A percentile compares a stretch with the other conserved stretches of the same genome.
Evolutionary conservation across 1,140 invertebrate genomes (phyloP).

Genomic region (Cherax destructor): DNA sequence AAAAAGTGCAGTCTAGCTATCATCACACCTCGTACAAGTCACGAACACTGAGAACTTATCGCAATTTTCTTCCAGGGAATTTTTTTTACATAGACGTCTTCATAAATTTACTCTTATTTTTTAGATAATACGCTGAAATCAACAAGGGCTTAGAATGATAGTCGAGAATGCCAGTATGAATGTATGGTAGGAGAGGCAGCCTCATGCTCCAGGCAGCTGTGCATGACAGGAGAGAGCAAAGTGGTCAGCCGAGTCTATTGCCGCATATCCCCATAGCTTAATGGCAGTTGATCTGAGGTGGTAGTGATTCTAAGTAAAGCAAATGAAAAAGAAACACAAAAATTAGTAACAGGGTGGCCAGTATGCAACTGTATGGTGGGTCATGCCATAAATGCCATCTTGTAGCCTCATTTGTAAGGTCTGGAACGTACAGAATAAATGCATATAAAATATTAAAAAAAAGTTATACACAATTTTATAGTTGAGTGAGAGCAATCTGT

Average conservation of each 20-base stretch:
- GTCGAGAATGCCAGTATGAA: not conserved
- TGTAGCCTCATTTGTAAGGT: constrained; percentile 29
- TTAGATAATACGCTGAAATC: not conserved
- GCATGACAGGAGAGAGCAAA: constrained; percentile 43
- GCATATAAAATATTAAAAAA: constrained; percentile 12
- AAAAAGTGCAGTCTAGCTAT: constrained; percentile 20
- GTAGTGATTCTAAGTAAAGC: not conserved
- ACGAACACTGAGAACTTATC: not conserved
- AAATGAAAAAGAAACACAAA: constrained; percentile 5
- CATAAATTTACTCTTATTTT: too few relatives aligned
- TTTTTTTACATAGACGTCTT: too few relatives aligned
- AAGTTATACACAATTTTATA: not conserved
- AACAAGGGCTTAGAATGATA: not conserved
- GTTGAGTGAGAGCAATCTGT: constrained; percentile 13
- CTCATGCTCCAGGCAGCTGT: constrained; percentile 12
- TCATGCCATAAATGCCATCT: constrained; percentile 26
- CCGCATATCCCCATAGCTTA: constrained; percentile 50
- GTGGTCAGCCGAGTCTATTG: constrained; percentile 39
- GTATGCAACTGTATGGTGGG: constrained; percentile 5
- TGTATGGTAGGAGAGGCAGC: constrained; percentile 30
- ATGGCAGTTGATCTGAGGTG: constrained; percentile 53
- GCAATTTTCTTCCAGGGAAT: too few relatives aligned
- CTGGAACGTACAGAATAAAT: constrained; percentile 12
- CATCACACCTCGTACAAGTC: constrained; percentile 3
- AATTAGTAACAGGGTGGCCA: constrained; percentile 2